Conservation (phyloP, 92 coral and sea anemone genomes). For the Galaxea fascicularis region DNA sequence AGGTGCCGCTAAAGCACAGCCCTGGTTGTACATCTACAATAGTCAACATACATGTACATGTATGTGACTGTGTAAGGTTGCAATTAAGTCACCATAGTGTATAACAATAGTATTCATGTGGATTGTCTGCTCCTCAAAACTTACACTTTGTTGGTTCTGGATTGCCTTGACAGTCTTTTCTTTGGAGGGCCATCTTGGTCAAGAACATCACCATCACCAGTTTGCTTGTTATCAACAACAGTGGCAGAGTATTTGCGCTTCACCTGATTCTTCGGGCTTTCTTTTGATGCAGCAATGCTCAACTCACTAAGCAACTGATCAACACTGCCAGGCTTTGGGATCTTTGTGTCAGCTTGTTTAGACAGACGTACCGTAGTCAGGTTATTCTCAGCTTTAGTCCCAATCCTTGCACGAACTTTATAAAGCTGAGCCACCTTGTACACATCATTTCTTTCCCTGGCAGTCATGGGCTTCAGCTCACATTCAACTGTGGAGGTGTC, state of each 20-base stretch:
- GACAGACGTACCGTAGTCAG: conserved; percentile 83
- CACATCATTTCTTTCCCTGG: conserved; percentile 86
- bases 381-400: conserved; percentile 70
- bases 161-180: conserved; percentile 24
- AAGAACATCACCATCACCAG: conserved; percentile 3
- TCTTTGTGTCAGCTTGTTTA: conserved; percentile 72
- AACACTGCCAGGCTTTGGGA: conserved; percentile 89
- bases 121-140: not conserved
- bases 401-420: conserved; percentile 85
- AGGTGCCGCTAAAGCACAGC: too few species aligned
- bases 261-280: conserved; percentile 66
- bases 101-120: too few species aligned
- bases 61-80: too few species aligned
- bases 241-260: conserved; percentile 62
- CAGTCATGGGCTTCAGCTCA: conserved; percentile 85
- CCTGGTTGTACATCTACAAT: too few species aligned
- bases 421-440: conserved; percentile 85
- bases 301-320: conserved; percentile 82
- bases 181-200: conserved; percentile 37
- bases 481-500: conserved; percentile 62
- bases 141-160: conserved; percentile 41
- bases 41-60: too few species aligned
- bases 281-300: conserved; percentile 78
- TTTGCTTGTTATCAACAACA: conserved; percentile 29
- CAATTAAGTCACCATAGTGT: too few species aligned